Evolutionary conservation across 2,888 invertebrate genomes (phyloP).

Genomic region (Drosophila melanosoma): DNA sequence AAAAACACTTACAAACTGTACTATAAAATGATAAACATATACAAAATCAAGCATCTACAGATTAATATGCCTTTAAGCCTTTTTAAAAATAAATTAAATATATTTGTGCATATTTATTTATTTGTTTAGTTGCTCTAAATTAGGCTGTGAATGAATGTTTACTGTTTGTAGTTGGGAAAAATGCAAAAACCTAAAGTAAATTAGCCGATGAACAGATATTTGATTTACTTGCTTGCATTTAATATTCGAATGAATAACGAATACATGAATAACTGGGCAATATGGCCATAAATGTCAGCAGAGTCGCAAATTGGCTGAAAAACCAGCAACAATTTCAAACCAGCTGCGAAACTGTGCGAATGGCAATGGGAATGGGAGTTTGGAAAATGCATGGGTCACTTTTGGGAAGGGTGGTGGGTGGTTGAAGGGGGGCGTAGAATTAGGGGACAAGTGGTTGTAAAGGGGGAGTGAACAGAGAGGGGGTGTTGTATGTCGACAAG

Average conservation of each 20-base stretch:
- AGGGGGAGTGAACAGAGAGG: background rate
- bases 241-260: constrained; percentile 57
- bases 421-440: background rate
- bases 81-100: too few relatives aligned
- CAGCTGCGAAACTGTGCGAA: constrained; percentile 10
- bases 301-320: constrained; percentile 75
- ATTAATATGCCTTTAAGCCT: background rate
- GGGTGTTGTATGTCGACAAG: constrained; percentile 63
- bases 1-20: background rate
- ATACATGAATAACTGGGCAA: constrained; percentile 30
- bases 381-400: constrained; percentile 31
- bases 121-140: background rate
- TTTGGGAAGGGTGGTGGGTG: background rate
- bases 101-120: background rate
- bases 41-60: background rate
- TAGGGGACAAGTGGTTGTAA: background rate
- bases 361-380: constrained; percentile 13
- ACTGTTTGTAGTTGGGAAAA: constrained; percentile 41
- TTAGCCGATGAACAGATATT: constrained; percentile 65
- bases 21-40: background rate
- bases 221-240: constrained; percentile 74
- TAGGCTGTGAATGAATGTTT: background rate
- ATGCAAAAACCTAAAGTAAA: constrained; percentile 69
- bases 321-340: constrained; percentile 63
- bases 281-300: constrained; percentile 74